Base-by-base conservation (phyloP, 2,113 vertebrate species). In the Ammodramus savannarum region DNA sequence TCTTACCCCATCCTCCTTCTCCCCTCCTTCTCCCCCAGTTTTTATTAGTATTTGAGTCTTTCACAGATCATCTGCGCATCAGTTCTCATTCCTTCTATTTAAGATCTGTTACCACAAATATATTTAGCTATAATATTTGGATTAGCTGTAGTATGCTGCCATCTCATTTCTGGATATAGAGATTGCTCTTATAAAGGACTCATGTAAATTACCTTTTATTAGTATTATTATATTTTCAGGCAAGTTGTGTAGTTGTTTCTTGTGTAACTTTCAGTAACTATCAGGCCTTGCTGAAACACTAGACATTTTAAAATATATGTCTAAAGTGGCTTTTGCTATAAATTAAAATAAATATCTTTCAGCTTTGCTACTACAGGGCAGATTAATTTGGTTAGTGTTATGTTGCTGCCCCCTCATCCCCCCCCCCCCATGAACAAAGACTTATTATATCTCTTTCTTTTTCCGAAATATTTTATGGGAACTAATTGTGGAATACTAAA, bases 1-100 rank as follows among this genome's bases (percentile, higher is more conserved):
- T 62, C 14, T 16, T 54, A 54, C 54, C 27, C 52, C 63, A 65
- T 44, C 51, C 27, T 29, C 17, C 26, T 21, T 21, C 51, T 46
- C 59, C 59, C 51, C 27, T 29, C 17, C 23, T 20, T 20, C 51
- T 44, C 63, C 59, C 49, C 66, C 18, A 19, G 17, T 52, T 95
- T 94, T 82, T 93, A 63, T 79, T 93, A 88, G 44, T 76, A 72
- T 94, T 95, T 12, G 22, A 39, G 67, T 92, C 77, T 92, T 92
- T 85, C 89, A 57, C 71, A 92, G 51, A 74, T 72, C 86, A 83
- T n/a, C 58, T 92, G 49, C 38, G 63, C 36, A 25, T 93, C 77
- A 68, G 32, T 82, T 78, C 58, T 63, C 69, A 43, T 94, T 90
- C n/a, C 58, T 95, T 77, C 82, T 67, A 49, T 93, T 85, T 87